phyloP scores from a whole-genome alignment of 2,797 vertebrate genomes.

The Eospalax fontanierii region DNA sequence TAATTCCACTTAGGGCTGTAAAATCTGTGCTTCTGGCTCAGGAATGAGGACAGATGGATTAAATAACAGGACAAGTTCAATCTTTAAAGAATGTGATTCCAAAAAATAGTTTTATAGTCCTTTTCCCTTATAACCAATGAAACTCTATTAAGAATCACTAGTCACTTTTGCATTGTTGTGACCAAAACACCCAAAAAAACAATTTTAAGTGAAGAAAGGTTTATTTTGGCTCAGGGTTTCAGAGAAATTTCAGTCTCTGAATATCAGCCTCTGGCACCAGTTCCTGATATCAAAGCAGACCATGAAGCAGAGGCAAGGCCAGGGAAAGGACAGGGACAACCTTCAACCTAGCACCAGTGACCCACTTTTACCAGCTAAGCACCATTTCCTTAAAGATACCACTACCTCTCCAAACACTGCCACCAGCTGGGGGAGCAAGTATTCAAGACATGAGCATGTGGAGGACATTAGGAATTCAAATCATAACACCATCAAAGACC shows the following conservation, averaged over 20 bases:
- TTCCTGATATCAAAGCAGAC: not conserved
- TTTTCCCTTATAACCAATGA: conserved; percentile 57
- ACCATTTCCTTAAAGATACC: not conserved
- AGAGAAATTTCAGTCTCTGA: not conserved
- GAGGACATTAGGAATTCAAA: not conserved
- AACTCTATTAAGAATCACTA: conserved; percentile 7
- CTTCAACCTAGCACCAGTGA: not conserved
- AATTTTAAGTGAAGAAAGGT: not conserved
- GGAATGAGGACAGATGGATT: conserved; percentile 58
- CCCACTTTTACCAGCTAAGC: not conserved
- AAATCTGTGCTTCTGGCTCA: conserved; percentile 65
- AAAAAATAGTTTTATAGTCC: conserved; percentile 10
- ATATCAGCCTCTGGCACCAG: not conserved
- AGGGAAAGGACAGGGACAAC: too few relatives aligned
- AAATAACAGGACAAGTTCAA: conserved; percentile 44
- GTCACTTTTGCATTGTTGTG: not conserved
- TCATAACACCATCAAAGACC: not conserved
- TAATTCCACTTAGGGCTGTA: conserved; percentile 51
- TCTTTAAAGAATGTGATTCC: conserved; percentile 29
- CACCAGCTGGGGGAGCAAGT: not conserved
- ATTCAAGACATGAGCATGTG: not conserved
- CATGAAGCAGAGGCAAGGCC: not conserved
- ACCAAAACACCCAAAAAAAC: not conserved
- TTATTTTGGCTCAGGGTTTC: not conserved
- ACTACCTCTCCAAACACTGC: too few relatives aligned